These are phyloP conservation scores for Nycteola revayana DNA, from an alignment of 2,888 invertebrate species.

Conservation along the genomic window DNA sequence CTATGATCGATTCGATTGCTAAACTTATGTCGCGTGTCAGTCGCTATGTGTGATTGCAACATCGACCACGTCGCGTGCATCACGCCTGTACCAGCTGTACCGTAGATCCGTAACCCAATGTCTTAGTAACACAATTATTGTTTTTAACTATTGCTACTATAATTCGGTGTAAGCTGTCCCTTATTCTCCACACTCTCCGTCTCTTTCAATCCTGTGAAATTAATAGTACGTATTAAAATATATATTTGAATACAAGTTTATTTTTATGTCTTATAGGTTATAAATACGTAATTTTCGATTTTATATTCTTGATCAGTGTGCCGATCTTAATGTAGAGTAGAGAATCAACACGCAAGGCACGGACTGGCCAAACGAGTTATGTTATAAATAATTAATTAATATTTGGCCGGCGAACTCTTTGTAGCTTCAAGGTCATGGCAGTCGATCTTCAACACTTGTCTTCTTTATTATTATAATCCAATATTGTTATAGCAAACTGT, in stretches of 20 bases:
- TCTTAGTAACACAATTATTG: conserved; percentile 40
- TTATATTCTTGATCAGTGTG: conserved; percentile 27
- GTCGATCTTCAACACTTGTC: conserved; percentile 37
- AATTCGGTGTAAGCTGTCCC: too few species aligned
- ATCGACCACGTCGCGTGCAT: conserved; percentile 56
- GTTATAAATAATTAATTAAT: conserved; percentile 74
- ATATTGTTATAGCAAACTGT: not conserved
- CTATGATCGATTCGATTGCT: conserved; percentile 38
- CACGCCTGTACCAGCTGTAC: conserved; percentile 53
- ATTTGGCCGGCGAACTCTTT: conserved; percentile 70
- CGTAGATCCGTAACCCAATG: conserved; percentile 57
- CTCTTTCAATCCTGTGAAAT: too few species aligned
- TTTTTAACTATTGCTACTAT: not conserved
- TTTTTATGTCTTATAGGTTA: too few species aligned
- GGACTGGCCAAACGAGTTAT: conserved; percentile 67
- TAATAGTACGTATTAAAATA: too few species aligned
- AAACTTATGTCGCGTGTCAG: conserved; percentile 53
- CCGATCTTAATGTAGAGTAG: conserved; percentile 43
- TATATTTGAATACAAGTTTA: too few species aligned
- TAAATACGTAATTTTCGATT: conserved; percentile 5
- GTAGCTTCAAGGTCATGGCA: conserved; percentile 59
- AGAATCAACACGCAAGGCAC: conserved; percentile 58
- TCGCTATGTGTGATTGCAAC: conserved; percentile 52
- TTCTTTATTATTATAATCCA: conserved; percentile 25
- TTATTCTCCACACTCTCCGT: too few species aligned